Evolutionary conservation across 2,888 invertebrate genomes (phyloP).

Genomic region (Pandemis cinnamomeana): DNA sequence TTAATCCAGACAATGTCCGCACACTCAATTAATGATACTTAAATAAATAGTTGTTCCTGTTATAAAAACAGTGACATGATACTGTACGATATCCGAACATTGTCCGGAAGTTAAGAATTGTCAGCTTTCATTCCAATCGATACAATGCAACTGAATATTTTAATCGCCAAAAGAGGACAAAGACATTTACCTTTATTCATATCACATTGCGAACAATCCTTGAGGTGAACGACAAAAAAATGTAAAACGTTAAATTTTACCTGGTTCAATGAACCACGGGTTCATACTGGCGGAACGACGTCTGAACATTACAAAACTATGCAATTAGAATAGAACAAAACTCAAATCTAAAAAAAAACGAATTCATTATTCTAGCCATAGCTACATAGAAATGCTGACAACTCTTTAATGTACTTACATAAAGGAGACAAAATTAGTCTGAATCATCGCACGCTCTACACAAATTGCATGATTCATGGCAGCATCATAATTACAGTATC

Average conservation of each 20-base stretch:
- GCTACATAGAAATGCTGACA: conserved; percentile 23
- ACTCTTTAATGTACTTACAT: conserved; percentile 10
- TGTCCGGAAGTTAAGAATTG: background rate
- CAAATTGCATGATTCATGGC: conserved; percentile 31
- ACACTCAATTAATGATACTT: background rate
- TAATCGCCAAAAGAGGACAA: conserved; percentile 15
- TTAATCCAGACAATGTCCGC: background rate
- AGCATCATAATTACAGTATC: conserved; percentile 6
- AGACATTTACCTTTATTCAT: conserved; percentile 36
- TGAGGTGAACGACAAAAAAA: conserved; percentile 33
- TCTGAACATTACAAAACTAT: conserved; percentile 15
- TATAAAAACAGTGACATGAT: background rate
- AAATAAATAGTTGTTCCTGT: background rate
- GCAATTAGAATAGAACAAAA: conserved; percentile 15
- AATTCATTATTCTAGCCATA: conserved; percentile 11
- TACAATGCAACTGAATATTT: conserved; percentile 5
- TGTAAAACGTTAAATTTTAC: conserved; percentile 28
- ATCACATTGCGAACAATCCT: conserved; percentile 21
- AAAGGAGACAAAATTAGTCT: conserved; percentile 13
- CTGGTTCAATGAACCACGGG: conserved; percentile 34
- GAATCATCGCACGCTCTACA: conserved; percentile 17
- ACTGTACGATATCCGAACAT: background rate
- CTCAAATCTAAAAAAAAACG: conserved; percentile 18
- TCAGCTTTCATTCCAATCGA: conserved; percentile 5
- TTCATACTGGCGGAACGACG: conserved; percentile 18